These are phyloP conservation scores for Teleiodes luculella DNA, from an alignment of 2,888 invertebrate species.

Conservation along the genomic window DNA sequence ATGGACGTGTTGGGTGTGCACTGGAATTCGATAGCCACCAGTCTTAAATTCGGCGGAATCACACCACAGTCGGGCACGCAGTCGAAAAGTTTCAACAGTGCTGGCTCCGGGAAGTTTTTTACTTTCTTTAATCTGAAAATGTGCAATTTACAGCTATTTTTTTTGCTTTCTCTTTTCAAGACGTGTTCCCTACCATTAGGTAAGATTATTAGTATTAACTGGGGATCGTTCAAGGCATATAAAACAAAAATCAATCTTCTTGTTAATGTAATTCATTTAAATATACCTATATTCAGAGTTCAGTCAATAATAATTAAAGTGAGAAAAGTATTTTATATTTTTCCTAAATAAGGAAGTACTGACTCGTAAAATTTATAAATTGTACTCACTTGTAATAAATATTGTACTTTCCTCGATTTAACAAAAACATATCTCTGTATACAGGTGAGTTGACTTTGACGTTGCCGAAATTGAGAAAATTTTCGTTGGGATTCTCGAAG, in stretches of 20 bases:
- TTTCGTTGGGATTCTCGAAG: constrained; percentile 60
- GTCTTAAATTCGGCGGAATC: constrained; percentile 47
- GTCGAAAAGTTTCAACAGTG: constrained; percentile 56
- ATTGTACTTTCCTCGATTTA: constrained; percentile 79
- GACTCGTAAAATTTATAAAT: background rate
- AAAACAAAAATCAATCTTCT: no score
- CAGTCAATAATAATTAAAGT: no score
- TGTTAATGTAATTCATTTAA: no score
- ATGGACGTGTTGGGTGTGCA: constrained; percentile 65
- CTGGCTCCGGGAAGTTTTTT: constrained; percentile 65
- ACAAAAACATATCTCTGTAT: constrained; percentile 64
- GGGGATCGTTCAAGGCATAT: no score
- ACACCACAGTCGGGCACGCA: constrained; percentile 54
- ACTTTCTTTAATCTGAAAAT: constrained; percentile 60
- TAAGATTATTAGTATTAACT: no score
- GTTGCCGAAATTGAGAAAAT: constrained; percentile 74
- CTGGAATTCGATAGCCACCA: constrained; percentile 53
- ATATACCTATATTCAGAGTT: no score
- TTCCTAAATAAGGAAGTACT: no score
- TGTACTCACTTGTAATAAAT: constrained; percentile 73
- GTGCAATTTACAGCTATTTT: background rate
- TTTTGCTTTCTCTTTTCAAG: no score
- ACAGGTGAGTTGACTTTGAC: constrained; percentile 77
- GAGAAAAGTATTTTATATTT: no score
- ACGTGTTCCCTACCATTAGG: no score